Percentiles rank a stretch among this genome's conserved stretches.
Conservation (phyloP, 2,888 invertebrate genomes). For the Thera obeliscata region DNA sequence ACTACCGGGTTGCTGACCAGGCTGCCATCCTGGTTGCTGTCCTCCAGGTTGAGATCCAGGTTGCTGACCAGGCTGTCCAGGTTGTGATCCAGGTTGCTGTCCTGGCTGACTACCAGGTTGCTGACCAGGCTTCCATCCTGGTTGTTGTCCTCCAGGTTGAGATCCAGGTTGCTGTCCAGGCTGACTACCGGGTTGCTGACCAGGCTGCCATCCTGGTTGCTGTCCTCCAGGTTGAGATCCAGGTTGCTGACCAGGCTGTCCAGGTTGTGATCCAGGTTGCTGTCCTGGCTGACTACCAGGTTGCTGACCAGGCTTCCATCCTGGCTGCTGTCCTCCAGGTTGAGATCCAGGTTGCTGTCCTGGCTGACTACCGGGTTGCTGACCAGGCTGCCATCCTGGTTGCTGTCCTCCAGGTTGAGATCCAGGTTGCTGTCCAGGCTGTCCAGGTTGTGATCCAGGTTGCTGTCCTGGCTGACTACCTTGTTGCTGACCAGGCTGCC, state of each 20-base stretch:
- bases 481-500: too few species aligned
- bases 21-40: constrained; percentile 33
- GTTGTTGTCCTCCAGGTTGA: constrained; percentile 21
- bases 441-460: background rate
- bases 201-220: constrained; percentile 42
- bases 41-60: constrained; percentile 1
- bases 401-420: background rate
- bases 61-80: constrained; percentile 36
- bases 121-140: constrained; percentile 35
- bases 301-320: background rate
- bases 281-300: background rate
- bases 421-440: constrained; percentile 1
- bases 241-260: constrained; percentile 31
- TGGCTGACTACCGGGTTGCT: constrained; percentile 43
- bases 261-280: background rate
- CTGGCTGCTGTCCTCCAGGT: constrained; percentile 37
- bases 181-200: constrained; percentile 14
- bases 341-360: constrained; percentile 9
- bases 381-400: too few species aligned
- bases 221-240: constrained; percentile 47
- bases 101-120: constrained; percentile 21
- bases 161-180: constrained; percentile 43
- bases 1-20: constrained; percentile 13
- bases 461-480: constrained; percentile 42
- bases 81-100: constrained; percentile 41